Evolutionary conservation across 2,888 invertebrate genomes (phyloP).

Genomic region (Drosophila ochracea): DNA sequence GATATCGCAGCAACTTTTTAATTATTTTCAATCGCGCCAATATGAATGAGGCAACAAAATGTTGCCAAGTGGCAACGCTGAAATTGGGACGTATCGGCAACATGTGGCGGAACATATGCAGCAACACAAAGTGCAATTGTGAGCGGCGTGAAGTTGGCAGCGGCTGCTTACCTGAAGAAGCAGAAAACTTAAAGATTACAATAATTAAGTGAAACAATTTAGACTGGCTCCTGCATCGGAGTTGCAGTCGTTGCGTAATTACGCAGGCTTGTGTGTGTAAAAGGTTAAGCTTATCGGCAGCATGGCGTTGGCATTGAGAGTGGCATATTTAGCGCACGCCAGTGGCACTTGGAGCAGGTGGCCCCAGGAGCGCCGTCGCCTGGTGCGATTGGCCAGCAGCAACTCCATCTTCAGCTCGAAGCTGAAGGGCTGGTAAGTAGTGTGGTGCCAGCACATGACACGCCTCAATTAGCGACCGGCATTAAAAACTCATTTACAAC

Average conservation of each 20-base stretch:
- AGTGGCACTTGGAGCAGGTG: slow-evolving; percentile 41
- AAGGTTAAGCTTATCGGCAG: slow-evolving; percentile 29
- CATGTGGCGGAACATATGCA: slow-evolving; percentile 10
- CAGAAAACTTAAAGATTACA: slow-evolving; percentile 42
- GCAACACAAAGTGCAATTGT: slow-evolving; percentile 29
- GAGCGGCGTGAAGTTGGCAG: slow-evolving; percentile 53
- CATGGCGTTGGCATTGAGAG: slow-evolving; percentile 79
- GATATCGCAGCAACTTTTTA: not conserved
- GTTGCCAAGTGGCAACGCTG: slow-evolving; percentile 32
- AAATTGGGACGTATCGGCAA: not conserved
- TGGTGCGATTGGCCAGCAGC: slow-evolving; percentile 36
- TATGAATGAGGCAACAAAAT: slow-evolving; percentile 4
- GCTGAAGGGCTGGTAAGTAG: slow-evolving; percentile 47
- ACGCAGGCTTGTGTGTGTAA: slow-evolving; percentile 21
- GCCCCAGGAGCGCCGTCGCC: slow-evolving; percentile 53
- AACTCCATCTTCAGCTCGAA: slow-evolving; percentile 6
- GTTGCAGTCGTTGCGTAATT: slow-evolving; percentile 71
- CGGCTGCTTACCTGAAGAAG: slow-evolving; percentile 42
- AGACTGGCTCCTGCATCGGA: slow-evolving; percentile 68
- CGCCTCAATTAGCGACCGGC: slow-evolving; percentile 18
- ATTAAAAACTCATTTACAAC: slow-evolving; percentile 59
- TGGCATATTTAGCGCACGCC: slow-evolving; percentile 60
- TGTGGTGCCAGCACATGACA: slow-evolving; percentile 11
- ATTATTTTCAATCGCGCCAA: not conserved
- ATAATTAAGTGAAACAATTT: slow-evolving; percentile 42